A percentile compares a stretch with the other conserved stretches of the same genome.
These are phyloP conservation scores for Agriotes lineatus DNA, from an alignment of 2,888 invertebrate species.

Conservation along the genomic window DNA sequence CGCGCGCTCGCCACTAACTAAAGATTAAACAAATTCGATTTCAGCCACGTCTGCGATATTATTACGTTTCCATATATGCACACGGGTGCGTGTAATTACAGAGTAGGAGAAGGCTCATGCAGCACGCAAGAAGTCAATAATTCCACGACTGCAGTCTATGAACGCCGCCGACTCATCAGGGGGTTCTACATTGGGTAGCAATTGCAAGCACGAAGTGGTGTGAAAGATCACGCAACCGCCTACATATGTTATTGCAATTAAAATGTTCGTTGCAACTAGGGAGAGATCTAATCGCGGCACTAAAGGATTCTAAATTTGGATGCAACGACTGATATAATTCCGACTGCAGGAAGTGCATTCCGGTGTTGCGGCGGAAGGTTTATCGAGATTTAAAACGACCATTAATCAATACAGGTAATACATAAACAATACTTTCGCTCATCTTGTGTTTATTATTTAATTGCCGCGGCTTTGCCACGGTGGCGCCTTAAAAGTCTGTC, in stretches of 20 bases:
- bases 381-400: no score
- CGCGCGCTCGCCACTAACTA: neutral
- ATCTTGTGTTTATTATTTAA: no score
- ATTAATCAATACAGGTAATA: no score
- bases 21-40: conserved; percentile 34
- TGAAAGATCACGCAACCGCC: conserved; percentile 37
- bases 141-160: conserved; percentile 50
- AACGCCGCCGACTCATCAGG: conserved; percentile 51
- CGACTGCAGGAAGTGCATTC: no score
- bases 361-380: no score
- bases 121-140: conserved; percentile 56
- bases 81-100: conserved; percentile 52
- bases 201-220: conserved; percentile 40
- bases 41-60: conserved; percentile 41
- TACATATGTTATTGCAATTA: conserved; percentile 34
- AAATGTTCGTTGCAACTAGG: conserved; percentile 5
- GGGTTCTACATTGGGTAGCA: conserved; percentile 37
- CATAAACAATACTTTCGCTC: no score
- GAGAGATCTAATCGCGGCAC: neutral
- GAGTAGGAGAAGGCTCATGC: conserved; percentile 48
- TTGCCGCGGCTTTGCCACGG: no score
- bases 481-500: no score
- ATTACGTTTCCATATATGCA: conserved; percentile 50
- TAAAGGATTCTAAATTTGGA: neutral
- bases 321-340: no score